Base-by-base conservation (phyloP, 2,888 invertebrate genomes). In the Desoria tigrina region DNA sequence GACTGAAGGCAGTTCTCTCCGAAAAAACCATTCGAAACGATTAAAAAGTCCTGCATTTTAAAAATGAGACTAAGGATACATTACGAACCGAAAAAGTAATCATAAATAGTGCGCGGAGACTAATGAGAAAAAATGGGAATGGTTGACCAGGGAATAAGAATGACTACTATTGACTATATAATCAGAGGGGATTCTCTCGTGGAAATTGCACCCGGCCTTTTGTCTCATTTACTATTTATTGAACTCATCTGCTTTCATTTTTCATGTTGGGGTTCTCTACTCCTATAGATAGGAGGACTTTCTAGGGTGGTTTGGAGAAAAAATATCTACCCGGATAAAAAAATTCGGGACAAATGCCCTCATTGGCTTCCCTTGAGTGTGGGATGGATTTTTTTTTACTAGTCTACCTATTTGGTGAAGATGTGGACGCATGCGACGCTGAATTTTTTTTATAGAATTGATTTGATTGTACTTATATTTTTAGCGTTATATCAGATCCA, bases 351-450 rank as follows among this genome's bases (percentile, higher is more conserved):
- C 64, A 69, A 66, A 69, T 65, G 62, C 54, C 63, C 56, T 57
- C 56, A 57, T 57, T 57, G 66, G 62, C 66, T 66, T 64, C 62
- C 60, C 63, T 57, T 56, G 62, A 64, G 66, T 62, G 69, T 69
- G 69, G 64, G 69, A 69, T 65, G 64, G 61, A 66, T 45, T 45
- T 45, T 45, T 9, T 45, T 6, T 18, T 55, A 14, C 51, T 28
- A 26, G 23, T 21, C 26, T n/a, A 27, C 18, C 32, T 55, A 51
- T 18, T 3, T 23, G 32, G 21, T 28, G 28, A 55, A 55, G 28
- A 55, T 55, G 14, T 9, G 18, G 18, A 42, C 56, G 56, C 56
- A 57, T 57, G 56, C 56, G 56, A 57, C 32, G 16, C 32, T 11
- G 16, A 21, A 6, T 45, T 16, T 45, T 18, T 45, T 45, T 21